Conservation (phyloP, 2,797 vertebrate genomes). For the Cichlasoma orientale region DNA sequence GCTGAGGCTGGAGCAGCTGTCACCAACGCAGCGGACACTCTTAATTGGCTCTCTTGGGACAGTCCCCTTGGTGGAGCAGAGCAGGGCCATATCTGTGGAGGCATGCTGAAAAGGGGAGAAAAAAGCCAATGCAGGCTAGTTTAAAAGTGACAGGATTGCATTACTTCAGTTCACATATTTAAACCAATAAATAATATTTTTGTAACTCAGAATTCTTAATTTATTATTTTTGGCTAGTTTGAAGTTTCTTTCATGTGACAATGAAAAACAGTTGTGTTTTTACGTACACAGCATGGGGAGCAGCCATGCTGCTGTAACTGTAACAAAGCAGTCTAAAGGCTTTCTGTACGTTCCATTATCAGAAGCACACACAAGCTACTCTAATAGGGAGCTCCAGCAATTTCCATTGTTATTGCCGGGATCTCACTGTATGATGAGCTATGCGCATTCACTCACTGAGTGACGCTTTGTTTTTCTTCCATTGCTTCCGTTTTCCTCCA, state of each 20-base stretch:
- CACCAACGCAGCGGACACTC: slow-evolving; percentile 54
- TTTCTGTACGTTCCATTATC: background rate
- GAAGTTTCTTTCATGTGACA: background rate
- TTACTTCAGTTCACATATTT: background rate
- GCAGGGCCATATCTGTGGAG: slow-evolving; percentile 38
- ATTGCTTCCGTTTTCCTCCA: slow-evolving; percentile 7
- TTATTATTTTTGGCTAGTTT: background rate
- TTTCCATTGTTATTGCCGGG: background rate
- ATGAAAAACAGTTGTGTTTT: background rate
- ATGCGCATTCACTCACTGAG: background rate
- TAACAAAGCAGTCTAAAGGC: background rate
- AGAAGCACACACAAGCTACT: background rate
- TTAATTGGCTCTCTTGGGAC: slow-evolving; percentile 74
- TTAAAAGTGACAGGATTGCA: slow-evolving; percentile 29
- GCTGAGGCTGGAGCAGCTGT: slow-evolving; percentile 62
- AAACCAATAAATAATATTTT: background rate
- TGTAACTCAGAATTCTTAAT: background rate
- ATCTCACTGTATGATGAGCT: background rate
- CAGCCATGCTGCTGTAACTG: background rate
- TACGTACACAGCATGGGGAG: background rate
- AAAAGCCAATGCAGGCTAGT: slow-evolving; percentile 14
- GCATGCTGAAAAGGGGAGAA: slow-evolving; percentile 11
- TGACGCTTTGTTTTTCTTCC: background rate
- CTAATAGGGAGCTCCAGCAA: background rate
- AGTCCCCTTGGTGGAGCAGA: slow-evolving; percentile 41